Evolutionary conservation across 1,140 invertebrate species (phyloP), one percentile per base, ranked within the genome.

Genomic region (Temnothorax curvispinosus): DNA sequence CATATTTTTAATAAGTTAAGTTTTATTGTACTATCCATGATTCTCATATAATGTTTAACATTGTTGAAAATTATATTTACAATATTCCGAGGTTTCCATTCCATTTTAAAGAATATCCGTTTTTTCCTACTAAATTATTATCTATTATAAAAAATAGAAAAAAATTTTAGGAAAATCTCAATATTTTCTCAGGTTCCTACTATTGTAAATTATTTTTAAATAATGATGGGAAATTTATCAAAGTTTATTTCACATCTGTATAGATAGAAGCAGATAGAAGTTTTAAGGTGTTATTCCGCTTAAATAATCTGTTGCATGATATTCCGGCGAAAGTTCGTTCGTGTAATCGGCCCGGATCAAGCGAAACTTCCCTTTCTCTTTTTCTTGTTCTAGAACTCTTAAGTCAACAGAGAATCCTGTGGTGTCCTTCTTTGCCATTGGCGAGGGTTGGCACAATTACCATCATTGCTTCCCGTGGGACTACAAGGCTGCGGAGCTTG

Each of bases 381-480:
- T 35, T 44, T 38, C 13, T 67, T 52, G 32, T 95, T 95, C 32
- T 94, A 98, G 97, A 64, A 94, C 95, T 69, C 97, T 98, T 56
- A 96, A 96, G 56, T 91, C 95, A 5, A 92, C 92, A 64, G 96
- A 96, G 78, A 96, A 96, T 86, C 84, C 35, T 88, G 91, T 27
- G 3, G 95, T 96, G 18, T 89, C 95, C 4, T 90, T 96, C 47
- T 91, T 95, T 56, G 84, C 95, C 0, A 78, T 94, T 3, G 96
- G 96, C 6, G 96, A 96, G 93, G 97, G 96, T 35, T 97, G 96
- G 94, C 97, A 97, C 93, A 97, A 97, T 94, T 97, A 97, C 92
- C 97, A 97, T 92, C 97, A 97, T 91, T 95, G 96, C 3, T 97
- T 97, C 93, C 97, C 97, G 0, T 96, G 96, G 92, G 97, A 97